These are phyloP conservation scores for Nyctereutes procyonoides DNA, from an alignment of 2,113 vertebrate species.

Conservation along the genomic window DNA sequence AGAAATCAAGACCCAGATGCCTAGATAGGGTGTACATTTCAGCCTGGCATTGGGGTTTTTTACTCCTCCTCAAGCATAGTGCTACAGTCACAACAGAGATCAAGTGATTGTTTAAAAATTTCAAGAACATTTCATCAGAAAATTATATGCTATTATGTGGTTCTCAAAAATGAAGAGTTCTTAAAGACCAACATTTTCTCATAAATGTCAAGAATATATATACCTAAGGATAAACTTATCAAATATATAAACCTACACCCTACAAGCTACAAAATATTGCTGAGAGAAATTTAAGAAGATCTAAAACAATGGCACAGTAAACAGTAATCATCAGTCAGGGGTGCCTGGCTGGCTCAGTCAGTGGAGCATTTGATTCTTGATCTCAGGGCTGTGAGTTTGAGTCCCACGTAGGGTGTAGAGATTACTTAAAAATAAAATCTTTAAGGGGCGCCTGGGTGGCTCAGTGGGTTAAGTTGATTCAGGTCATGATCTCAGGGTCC, in stretches of 20 bases:
- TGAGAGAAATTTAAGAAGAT: slow-evolving; percentile 10
- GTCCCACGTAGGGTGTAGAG: too few species aligned
- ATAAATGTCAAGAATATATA: background rate
- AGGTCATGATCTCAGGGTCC: background rate
- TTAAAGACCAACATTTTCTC: slow-evolving; percentile 10
- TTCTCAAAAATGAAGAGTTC: background rate
- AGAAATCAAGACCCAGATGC: background rate
- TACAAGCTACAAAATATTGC: background rate
- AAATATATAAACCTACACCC: background rate
- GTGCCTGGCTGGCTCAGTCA: background rate
- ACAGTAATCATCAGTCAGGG: background rate
- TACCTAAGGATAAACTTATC: background rate
- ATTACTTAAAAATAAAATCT: background rate
- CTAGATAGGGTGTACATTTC: background rate
- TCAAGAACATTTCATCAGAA: background rate
- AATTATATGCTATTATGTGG: background rate
- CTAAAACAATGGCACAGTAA: background rate
- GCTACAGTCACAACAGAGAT: background rate
- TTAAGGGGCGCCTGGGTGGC: background rate
- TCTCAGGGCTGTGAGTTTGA: background rate
- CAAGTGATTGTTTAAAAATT: background rate
- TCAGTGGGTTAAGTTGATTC: background rate
- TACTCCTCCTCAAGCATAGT: background rate
- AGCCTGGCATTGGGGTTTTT: background rate
- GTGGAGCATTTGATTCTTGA: background rate